Conservation (phyloP, 2,113 vertebrate genomes). For the Cepphus grylle region DNA sequence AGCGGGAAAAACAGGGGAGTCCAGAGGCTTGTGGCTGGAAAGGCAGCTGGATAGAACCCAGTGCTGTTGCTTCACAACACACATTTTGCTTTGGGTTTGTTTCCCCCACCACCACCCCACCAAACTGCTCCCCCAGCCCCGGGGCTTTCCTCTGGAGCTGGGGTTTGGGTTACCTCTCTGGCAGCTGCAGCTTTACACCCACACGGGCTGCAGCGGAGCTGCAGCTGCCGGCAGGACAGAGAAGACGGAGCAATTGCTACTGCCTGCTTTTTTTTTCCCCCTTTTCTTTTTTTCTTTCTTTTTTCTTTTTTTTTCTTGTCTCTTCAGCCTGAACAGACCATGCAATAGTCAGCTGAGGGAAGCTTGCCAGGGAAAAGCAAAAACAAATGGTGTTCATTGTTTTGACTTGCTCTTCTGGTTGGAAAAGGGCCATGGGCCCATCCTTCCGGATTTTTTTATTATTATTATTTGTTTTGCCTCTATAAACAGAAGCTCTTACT, state of each 20-base stretch:
- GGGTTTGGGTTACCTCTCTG: not conserved
- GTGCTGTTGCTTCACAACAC: not conserved
- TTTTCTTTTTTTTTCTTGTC: not conserved
- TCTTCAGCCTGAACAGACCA: not conserved
- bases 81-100: not conserved
- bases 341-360: conserved; percentile 11
- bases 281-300: not conserved
- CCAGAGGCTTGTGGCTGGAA: not conserved
- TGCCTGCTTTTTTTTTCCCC: not conserved
- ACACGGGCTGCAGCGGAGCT: not conserved
- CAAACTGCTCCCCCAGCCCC: not conserved
- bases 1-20: not conserved
- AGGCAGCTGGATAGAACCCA: not conserved
- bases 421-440: conserved; percentile 23
- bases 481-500: conserved; percentile 58
- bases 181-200: conserved; percentile 1
- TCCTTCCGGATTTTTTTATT: not conserved
- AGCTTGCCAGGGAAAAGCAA: conserved; percentile 43
- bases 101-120: fast-evolving
- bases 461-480: conserved; percentile 9
- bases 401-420: conserved; percentile 46
- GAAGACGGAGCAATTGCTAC: not conserved
- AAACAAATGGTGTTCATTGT: conserved; percentile 43
- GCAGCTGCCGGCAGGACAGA: not conserved
- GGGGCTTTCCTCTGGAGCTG: not conserved